phyloP scores from a whole-genome alignment of 2,888 invertebrate genomes.

The Pardosa pseudoannulata region DNA sequence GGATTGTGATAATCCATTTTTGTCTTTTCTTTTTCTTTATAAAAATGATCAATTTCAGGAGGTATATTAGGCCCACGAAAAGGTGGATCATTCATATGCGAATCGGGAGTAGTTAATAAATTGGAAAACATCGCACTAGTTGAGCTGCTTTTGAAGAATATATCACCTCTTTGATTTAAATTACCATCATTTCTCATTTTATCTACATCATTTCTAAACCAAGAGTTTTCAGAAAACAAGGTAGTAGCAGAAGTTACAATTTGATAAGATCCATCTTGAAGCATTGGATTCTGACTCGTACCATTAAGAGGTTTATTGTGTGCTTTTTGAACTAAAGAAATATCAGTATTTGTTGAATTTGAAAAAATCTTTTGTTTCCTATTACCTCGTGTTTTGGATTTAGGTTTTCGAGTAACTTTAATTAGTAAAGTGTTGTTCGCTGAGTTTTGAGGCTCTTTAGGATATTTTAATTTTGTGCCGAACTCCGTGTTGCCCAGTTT shows the following conservation, averaged over 20 bases:
- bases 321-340: no score
- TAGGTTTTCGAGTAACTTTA: neutral
- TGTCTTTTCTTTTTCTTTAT: constrained; percentile 38
- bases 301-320: neutral
- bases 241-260: constrained; percentile 10
- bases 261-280: constrained; percentile 37
- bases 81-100: constrained; percentile 69
- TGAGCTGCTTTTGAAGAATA: constrained; percentile 11
- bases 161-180: constrained; percentile 9
- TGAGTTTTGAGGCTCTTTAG: neutral
- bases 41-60: constrained; percentile 37
- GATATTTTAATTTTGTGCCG: no score
- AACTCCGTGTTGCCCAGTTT: no score
- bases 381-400: neutral
- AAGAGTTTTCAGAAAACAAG: constrained; percentile 7
- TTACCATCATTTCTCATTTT: neutral
- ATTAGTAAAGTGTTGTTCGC: neutral
- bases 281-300: constrained; percentile 22
- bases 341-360: no score
- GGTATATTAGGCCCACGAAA: constrained; percentile 59
- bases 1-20: constrained; percentile 30
- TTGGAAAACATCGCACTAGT: neutral
- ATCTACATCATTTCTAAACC: neutral
- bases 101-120: constrained; percentile 49
- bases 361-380: neutral